Conservation (phyloP, 2,888 invertebrate genomes). For the Polyommatus iphigenia region DNA sequence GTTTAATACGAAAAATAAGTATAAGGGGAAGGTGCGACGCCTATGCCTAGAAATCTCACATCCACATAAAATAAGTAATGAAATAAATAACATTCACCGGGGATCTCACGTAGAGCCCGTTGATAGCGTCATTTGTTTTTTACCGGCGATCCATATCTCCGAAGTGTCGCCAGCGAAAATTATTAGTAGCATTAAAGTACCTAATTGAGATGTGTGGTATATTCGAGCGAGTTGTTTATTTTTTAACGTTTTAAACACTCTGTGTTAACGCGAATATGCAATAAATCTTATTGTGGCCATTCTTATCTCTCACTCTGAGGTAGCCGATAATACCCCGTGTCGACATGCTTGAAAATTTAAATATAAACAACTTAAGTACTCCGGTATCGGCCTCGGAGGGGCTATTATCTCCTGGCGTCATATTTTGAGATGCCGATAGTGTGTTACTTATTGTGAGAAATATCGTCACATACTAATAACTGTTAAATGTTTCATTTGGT, state of each 20-base stretch:
- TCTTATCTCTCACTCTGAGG: conserved; percentile 67
- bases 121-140: conserved; percentile 30
- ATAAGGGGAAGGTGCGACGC: neutral
- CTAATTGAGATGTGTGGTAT: conserved; percentile 67
- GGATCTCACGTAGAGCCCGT: neutral
- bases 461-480: neutral
- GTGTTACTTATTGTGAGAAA: conserved; percentile 31
- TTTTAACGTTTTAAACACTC: conserved; percentile 53
- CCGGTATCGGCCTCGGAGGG: conserved; percentile 48
- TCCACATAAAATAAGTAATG: neutral
- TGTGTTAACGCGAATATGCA: conserved; percentile 63
- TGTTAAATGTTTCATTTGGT: neutral
- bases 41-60: neutral
- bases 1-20: neutral
- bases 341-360: conserved; percentile 66
- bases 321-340: conserved; percentile 68
- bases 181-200: conserved; percentile 58
- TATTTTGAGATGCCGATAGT: conserved; percentile 43
- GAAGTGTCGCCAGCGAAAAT: conserved; percentile 43
- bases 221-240: conserved; percentile 56
- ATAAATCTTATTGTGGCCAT: conserved; percentile 73
- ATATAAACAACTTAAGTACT: conserved; percentile 65
- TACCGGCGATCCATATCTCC: conserved; percentile 43
- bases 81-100: neutral
- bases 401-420: conserved; percentile 47